A percentile compares a stretch with the other conserved stretches of the same genome.
Evolutionary conservation across 2,797 vertebrate species (phyloP).

Genomic region (Nasua narica): DNA sequence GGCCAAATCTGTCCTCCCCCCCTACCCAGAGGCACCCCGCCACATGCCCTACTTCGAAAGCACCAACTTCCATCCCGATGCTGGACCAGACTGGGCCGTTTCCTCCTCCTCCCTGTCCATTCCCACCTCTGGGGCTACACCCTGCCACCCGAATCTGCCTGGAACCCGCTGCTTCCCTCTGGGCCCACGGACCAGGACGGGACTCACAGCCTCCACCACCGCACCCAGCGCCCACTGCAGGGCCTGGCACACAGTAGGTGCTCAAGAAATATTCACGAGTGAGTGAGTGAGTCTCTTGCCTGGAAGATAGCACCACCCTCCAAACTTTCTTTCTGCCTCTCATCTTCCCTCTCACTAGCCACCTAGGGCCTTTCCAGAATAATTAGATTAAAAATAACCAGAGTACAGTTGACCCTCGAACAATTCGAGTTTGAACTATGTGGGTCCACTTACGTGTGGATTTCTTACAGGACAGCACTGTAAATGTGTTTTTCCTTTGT

Average conservation of each 20-base stretch:
- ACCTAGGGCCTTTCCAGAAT: background rate
- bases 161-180: background rate
- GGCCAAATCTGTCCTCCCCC: background rate
- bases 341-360: background rate
- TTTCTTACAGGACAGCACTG: background rate
- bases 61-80: background rate
- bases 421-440: background rate
- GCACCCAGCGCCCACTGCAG: background rate
- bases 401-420: background rate
- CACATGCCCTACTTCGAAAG: background rate
- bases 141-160: background rate
- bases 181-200: background rate
- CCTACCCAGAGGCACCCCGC: background rate
- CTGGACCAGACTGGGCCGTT: background rate
- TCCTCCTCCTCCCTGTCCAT: background rate
- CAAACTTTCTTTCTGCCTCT: background rate
- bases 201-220: rapidly evolving
- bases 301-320: background rate
- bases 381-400: background rate
- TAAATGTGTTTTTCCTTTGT: background rate
- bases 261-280: background rate
- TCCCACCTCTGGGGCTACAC: background rate
- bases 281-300: background rate
- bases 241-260: background rate
- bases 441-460: background rate